Base-by-base conservation (phyloP, 2,888 invertebrate species). In the Byasa hedistus region DNA sequence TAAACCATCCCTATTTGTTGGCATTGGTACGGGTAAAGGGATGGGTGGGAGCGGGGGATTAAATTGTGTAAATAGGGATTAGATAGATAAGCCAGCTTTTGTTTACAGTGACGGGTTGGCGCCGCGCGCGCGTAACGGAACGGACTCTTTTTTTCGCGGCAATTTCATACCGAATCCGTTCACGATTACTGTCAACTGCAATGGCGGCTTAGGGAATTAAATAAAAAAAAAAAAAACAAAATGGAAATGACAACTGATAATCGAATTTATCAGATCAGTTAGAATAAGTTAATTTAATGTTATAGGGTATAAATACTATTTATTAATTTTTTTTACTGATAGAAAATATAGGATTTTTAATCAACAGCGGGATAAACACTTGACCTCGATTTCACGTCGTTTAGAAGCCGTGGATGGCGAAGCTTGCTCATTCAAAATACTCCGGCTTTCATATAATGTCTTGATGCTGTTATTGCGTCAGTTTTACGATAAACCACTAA, bases 1-100 rank as follows among this genome's bases (percentile, higher is more conserved):
- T 12, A 52, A 4, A 27, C 21, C 66, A 55, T 48, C 62, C 27
- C 63, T 66, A 66, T 48, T 44, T 56, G n/a, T 21, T 44, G 54
- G 58, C 63, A 63, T 59, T 27, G 55, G 55, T 27, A 55, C 62
- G 54, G 12, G 22, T 66, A 63, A 63, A 69, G 74, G 71, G 76
- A 77, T 79, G 80, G 74, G 72, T 74, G 76, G 76, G 12, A 79
- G 77, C 73, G 75, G 79, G 73, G 83, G 90, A 90, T 90, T 90
- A 90, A 89, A 86, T 87, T 90, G 90, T 89, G 88, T 90, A 90
- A 91, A 90, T 85, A 91, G 81, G 89, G 91, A 91, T 91, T 91
- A 90, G 82, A 80, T 75, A 89, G 90, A 87, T 91, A 89, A 90
- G 86, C 86, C 67, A 71, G 73, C 76, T 75, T 84, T 90, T 90